Evolutionary conservation across 2,797 vertebrate genomes (phyloP), one percentile per base, ranked within the genome.

Genomic region (Gambusia yucatana): DNA sequence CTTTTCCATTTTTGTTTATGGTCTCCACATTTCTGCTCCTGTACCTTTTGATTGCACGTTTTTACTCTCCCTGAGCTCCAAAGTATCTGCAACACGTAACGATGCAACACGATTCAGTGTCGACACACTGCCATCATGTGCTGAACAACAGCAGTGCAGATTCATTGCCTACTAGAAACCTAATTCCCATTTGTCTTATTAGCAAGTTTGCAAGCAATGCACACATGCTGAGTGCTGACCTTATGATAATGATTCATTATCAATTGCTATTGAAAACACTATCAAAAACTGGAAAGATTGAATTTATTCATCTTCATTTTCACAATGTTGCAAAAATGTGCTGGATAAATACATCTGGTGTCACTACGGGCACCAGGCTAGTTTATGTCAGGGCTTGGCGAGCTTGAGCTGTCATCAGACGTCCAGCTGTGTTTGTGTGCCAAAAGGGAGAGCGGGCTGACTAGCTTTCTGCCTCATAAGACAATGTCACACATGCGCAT

Each of bases 111-210:
- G 41, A 36, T 44, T 80, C 33, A 50, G 50, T 44, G 77, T 87
- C 85, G 79, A 85, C 88, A 90, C 81, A 91, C 85, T 94, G 95
- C 93, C 95, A 88, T 90, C 95, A 80, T 89, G 90, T 95, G 95
- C 83, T 72, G 1, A 33, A 78, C 33, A 5, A 17, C 0, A 55
- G 81, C 79, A 93, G 55, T 93, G 89, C 93, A 86, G 71, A 75
- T 47, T 30, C 28, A 9, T 71, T 50, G 74, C 82, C 86, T 89
- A 88, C 92, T 85, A 73, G 79, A 72, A 65, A 80, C 25, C 75
- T 50, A 78, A 82, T 77, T 82, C 55, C 76, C 75, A 70, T 80
- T 85, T 79, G 86, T 85, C 78, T 87, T 86, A 83, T 84, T 73
- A 76, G 76, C 87, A 79, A 78, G 86, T 88, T 83, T 86, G 72